Conservation (phyloP, 2,888 invertebrate genomes). For the Anarsia innoxiella region DNA sequence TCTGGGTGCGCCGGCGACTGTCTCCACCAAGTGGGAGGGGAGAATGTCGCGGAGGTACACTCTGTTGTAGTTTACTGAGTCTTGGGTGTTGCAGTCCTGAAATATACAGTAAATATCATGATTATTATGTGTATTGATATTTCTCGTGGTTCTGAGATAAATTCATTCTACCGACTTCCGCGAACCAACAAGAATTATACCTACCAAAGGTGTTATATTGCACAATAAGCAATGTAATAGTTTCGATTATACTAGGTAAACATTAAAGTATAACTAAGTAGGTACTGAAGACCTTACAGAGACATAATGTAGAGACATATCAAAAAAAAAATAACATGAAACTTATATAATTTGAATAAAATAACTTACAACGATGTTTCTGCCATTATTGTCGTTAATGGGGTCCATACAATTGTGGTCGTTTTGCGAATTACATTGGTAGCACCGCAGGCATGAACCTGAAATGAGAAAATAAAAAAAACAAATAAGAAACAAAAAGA, state of each 20-base stretch:
- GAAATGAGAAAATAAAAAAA: conserved; percentile 21
- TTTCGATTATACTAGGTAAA: too few species aligned
- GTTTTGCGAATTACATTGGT: conserved; percentile 55
- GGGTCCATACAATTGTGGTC: conserved; percentile 48
- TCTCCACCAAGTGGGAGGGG: conserved; percentile 35
- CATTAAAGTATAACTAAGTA: too few species aligned
- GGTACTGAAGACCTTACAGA: too few species aligned
- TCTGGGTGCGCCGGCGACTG: conserved; percentile 45
- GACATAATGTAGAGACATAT: too few species aligned
- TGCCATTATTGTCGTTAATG: conserved; percentile 29
- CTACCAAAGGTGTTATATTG: too few species aligned
- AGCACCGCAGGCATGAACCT: conserved; percentile 60
- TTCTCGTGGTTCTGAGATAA: too few species aligned
- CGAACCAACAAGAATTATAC: background rate
- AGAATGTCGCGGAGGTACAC: conserved; percentile 37
- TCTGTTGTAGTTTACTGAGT: conserved; percentile 44
- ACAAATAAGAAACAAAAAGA: background rate
- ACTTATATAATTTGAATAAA: too few species aligned
- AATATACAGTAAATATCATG: too few species aligned
- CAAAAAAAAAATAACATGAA: too few species aligned
- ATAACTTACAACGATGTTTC: conserved; percentile 22
- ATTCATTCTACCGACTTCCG: too few species aligned
- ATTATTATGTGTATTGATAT: too few species aligned
- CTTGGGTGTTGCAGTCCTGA: conserved; percentile 49
- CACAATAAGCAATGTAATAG: too few species aligned